Conservation (phyloP, 2,888 invertebrate genomes). For the Nephrocerus scutellatus region DNA sequence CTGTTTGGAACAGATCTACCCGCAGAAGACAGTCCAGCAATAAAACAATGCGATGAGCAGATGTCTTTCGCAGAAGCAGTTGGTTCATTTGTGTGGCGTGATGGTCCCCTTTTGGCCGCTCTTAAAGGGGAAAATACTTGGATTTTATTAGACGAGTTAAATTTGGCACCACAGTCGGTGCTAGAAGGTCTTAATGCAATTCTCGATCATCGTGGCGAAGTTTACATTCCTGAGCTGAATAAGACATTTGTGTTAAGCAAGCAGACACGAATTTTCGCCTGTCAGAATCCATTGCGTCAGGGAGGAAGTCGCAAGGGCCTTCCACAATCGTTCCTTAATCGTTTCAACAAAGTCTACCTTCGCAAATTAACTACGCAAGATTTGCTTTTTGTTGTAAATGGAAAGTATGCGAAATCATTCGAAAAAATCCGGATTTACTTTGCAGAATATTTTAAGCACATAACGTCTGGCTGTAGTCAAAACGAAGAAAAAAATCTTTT, state of each 20-base stretch:
- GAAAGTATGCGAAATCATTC: constrained; percentile 37
- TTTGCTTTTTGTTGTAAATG: constrained; percentile 47
- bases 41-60: constrained; percentile 24
- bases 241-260: constrained; percentile 70
- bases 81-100: constrained; percentile 91
- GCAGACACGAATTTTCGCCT: constrained; percentile 86
- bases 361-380: constrained; percentile 61
- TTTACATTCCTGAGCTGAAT: constrained; percentile 91
- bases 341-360: constrained; percentile 86
- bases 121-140: constrained; percentile 82
- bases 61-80: constrained; percentile 43
- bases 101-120: constrained; percentile 91
- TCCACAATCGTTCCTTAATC: constrained; percentile 93
- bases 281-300: constrained; percentile 94
- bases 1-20: constrained; percentile 97
- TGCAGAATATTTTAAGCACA: constrained; percentile 20
- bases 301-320: constrained; percentile 94
- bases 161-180: constrained; percentile 96
- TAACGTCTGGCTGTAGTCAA: not conserved
- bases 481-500: constrained; percentile 25
- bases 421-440: constrained; percentile 30
- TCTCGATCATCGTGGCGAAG: constrained; percentile 92
- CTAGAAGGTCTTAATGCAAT: constrained; percentile 98
- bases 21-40: constrained; percentile 64
- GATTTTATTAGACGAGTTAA: constrained; percentile 96